These are phyloP conservation scores for Saccostrea echinata DNA, from an alignment of 1,140 invertebrate genomes.

Conservation along the genomic window DNA sequence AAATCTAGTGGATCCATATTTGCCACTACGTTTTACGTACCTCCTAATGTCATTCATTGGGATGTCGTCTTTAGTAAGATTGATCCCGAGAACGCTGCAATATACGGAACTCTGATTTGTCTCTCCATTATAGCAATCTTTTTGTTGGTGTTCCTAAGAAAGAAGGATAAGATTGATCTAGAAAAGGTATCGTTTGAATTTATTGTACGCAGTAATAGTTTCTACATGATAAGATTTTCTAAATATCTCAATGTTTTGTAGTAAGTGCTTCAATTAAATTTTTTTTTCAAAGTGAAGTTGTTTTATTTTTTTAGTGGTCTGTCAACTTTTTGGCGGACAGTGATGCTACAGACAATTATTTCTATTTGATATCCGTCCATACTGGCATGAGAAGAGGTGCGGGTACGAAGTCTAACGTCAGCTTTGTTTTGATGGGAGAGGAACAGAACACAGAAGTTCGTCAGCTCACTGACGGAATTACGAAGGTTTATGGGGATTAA, in stretches of 20 bases:
- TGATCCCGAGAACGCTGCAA: conserved; percentile 66
- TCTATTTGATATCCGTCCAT: conserved; percentile 73
- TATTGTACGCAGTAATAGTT: background rate
- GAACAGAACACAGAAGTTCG: conserved; percentile 68
- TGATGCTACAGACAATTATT: conserved; percentile 66
- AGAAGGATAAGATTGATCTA: background rate
- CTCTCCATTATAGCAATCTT: conserved; percentile 73
- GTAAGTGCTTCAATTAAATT: background rate
- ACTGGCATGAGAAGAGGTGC: conserved; percentile 70
- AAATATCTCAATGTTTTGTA: background rate
- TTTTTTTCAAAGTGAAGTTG: no score
- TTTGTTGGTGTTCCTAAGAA: background rate
- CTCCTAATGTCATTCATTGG: conserved; percentile 82
- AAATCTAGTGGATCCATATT: conserved; percentile 50
- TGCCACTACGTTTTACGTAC: conserved; percentile 76
- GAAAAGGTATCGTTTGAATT: background rate
- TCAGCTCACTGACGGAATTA: conserved; percentile 67
- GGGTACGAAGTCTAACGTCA: conserved; percentile 73
- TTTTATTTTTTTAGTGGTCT: conserved; percentile 64
- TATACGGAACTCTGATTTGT: conserved; percentile 77
- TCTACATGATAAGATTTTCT: background rate
- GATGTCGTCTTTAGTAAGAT: conserved; percentile 79
- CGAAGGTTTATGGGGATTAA: conserved; percentile 47
- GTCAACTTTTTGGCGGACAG: conserved; percentile 70
- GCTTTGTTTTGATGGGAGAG: conserved; percentile 73